A percentile compares a stretch with the other conserved stretches of the same genome.
Conservation (phyloP, 1,140 invertebrate species). For the Euura lappo region DNA sequence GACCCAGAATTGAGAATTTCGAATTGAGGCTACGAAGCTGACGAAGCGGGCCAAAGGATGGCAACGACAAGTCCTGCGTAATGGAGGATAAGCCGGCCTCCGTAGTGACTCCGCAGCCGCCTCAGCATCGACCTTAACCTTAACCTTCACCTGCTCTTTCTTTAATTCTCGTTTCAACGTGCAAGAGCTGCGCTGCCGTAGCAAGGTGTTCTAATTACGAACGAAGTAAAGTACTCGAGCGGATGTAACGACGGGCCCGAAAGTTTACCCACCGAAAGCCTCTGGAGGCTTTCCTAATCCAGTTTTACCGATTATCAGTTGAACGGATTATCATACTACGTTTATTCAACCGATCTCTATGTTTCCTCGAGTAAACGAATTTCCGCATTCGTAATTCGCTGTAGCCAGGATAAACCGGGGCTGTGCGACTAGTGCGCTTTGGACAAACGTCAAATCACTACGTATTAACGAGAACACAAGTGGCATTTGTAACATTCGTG, state of each 20-base stretch:
- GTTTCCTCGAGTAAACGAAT: too few species aligned
- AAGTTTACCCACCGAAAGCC: background rate
- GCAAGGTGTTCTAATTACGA: conserved; percentile 10
- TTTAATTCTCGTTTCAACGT: too few species aligned
- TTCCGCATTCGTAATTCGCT: too few species aligned
- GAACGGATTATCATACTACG: background rate
- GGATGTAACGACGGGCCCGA: background rate
- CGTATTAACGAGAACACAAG: too few species aligned
- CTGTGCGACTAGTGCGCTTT: too few species aligned
- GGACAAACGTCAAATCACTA: too few species aligned
- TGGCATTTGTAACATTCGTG: too few species aligned
- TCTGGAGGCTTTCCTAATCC: background rate
- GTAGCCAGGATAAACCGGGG: too few species aligned
- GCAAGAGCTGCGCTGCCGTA: background rate
- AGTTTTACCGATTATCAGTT: conserved; percentile 2
- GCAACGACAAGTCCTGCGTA: conserved; percentile 31
- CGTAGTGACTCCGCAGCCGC: conserved; percentile 37
- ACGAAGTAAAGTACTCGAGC: background rate
- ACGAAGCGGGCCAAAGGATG: too few species aligned
- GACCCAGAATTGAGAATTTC: conserved; percentile 39
- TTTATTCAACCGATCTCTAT: too few species aligned
- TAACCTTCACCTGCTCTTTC: conserved; percentile 13
- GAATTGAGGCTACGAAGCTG: too few species aligned
- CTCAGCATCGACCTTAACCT: background rate
- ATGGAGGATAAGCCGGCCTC: conserved; percentile 48